Evolutionary conservation across 2,113 vertebrate genomes (phyloP).

Genomic region (Ctenodactylus gundi): DNA sequence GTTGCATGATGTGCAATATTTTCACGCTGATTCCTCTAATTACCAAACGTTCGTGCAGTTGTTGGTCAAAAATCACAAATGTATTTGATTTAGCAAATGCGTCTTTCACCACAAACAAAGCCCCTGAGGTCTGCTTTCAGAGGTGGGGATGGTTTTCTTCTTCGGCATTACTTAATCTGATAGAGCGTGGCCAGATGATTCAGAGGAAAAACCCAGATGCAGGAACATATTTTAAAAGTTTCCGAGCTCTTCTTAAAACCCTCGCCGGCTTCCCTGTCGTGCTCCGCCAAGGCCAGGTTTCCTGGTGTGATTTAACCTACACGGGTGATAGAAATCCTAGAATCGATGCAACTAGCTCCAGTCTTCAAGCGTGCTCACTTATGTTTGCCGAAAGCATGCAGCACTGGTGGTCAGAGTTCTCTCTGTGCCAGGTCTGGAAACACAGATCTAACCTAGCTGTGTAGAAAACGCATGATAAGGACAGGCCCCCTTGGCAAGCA

Average conservation of each 20-base stretch:
- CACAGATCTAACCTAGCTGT: not conserved
- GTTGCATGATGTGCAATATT: constrained; percentile 22
- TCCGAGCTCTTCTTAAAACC: constrained; percentile 10
- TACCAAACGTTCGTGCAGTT: constrained; percentile 52
- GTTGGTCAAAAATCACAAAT: constrained; percentile 66
- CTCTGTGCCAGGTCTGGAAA: not conserved
- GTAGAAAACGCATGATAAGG: not conserved
- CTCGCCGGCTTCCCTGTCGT: not conserved
- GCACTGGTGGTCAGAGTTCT: not conserved
- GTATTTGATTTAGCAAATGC: constrained; percentile 69
- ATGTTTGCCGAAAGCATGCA: not conserved
- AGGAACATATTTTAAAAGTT: constrained; percentile 41
- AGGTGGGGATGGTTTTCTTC: constrained; percentile 63
- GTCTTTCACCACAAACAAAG: constrained; percentile 57
- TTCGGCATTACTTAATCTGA: constrained; percentile 71
- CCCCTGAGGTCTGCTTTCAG: constrained; percentile 59
- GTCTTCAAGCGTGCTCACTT: not conserved
- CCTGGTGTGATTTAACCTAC: not conserved
- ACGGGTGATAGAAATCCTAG: not conserved
- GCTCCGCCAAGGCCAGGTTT: not conserved
- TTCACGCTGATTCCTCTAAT: constrained; percentile 68
- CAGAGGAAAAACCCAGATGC: constrained; percentile 49
- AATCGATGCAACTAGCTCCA: not conserved
- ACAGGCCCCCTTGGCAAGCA: not conserved
- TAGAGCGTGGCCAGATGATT: constrained; percentile 74